Percentiles rank a stretch among this genome's conserved stretches.
Evolutionary conservation across 2,888 invertebrate genomes (phyloP).

Genomic region (Rhamnusium bicolor): DNA sequence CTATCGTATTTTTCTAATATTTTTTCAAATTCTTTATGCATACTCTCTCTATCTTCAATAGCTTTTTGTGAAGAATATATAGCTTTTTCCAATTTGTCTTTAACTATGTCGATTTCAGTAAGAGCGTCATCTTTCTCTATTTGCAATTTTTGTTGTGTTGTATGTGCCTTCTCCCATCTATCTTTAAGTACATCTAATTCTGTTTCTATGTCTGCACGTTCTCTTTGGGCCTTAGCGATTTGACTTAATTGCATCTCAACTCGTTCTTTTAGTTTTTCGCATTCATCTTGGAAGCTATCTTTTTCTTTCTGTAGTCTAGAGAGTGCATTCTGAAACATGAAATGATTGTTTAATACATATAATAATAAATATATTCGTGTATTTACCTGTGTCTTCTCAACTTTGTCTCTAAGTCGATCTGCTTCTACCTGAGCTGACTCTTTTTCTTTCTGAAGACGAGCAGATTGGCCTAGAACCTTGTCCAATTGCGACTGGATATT

Average conservation of each 20-base stretch:
- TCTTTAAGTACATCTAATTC: slow-evolving; percentile 91
- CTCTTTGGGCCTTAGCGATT: slow-evolving; percentile 86
- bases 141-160: slow-evolving; percentile 87
- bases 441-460: slow-evolving; percentile 90
- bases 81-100: slow-evolving; percentile 92
- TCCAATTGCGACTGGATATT: slow-evolving; percentile 92
- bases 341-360: not conserved
- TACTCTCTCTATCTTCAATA: slow-evolving; percentile 89
- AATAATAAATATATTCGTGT: slow-evolving; percentile 3
- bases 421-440: slow-evolving; percentile 88
- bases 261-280: slow-evolving; percentile 86
- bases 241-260: slow-evolving; percentile 87
- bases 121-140: slow-evolving; percentile 90
- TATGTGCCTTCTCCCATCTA: slow-evolving; percentile 87
- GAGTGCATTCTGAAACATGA: slow-evolving; percentile 76
- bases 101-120: slow-evolving; percentile 88
- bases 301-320: slow-evolving; percentile 90
- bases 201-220: slow-evolving; percentile 87
- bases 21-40: slow-evolving; percentile 93
- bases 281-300: slow-evolving; percentile 86
- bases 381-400: slow-evolving; percentile 89
- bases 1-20: slow-evolving; percentile 93
- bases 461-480: slow-evolving; percentile 90
- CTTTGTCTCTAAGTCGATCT: slow-evolving; percentile 90
- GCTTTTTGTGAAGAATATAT: slow-evolving; percentile 87